Evolutionary conservation across 1,140 invertebrate species (phyloP), one percentile per base, ranked within the genome.

Genomic region (Hylaeus anthracinus): DNA sequence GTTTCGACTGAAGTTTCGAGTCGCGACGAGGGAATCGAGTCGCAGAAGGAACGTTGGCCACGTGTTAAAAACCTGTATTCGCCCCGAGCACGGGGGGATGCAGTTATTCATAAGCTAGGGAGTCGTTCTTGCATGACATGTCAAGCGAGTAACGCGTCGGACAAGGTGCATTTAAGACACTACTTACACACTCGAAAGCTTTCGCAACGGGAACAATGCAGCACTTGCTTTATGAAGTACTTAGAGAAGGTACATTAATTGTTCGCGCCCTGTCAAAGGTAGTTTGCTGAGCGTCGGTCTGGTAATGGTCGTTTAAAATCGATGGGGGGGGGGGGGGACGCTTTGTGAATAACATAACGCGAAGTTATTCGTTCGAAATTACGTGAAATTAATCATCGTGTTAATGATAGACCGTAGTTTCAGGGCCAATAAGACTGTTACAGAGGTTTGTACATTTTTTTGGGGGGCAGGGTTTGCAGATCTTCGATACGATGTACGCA

Each of bases 211-310:
- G 76, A 70, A 78, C 67, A 78, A 78, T 78, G 67, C 76, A 45
- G 67, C 67, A 78, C 56, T 78, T 72, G 76, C 67, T 72, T 78
- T 72, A 78, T 60, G 71, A 72, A 78, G 76, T 78, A 78, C 67
- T 53, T 51, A 51, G 76, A 70, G 76, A n/a, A 45, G 76, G 48
- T 72, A 58, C 76, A 78, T 78, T 78, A 78, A 78, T 78, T 78
- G 76, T 78, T 78, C 76, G 56, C 26, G 48, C 45, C 58, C 48
- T 78, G 76, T 78, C 76, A 78, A 78, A 72, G 67, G 67, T 71
- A 72, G 76, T 53, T 71, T 48, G 58, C 66, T 72, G 67, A 72
- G 53, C 76, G n/a, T 72, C 48, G 75, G 58, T 63, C 12, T 53
- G 58, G 10, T 39, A 48, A 63, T 60, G 67, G 48, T 8, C 45